Evolutionary conservation across 2,797 vertebrate genomes (phyloP), one percentile per base, ranked within the genome.

Genomic region (Columba guinea): DNA sequence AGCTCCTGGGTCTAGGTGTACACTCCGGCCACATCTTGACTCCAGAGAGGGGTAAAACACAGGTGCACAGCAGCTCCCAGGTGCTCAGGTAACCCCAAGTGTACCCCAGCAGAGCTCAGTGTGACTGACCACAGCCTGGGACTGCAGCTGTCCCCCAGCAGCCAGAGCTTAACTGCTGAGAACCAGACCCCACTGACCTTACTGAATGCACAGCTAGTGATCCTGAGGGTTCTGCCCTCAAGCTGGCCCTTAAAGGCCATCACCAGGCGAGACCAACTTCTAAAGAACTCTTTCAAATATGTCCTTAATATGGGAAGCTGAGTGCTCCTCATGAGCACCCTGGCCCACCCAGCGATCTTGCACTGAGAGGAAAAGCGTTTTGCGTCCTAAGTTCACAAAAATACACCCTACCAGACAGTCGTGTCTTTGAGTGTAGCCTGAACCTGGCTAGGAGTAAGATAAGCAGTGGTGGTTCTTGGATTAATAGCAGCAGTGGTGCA

Each of bases 41-140:
- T 79, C 34, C 62, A 65, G 46, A 65, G 74, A 63, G 26, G 22
- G 22, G 48, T 32, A 70, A 85, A 84, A 62, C 32, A 65, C 0
- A 2, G 48, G 35, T 62, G 5, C 34, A 24, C 3, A 4, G 9
- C 2, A 1, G 11, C 21, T 85, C 48, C 15, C 4, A 4, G 23
- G 20, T 73, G 59, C 79, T 53, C 79, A 12, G 13, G 51, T 15
- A 93, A 46, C 19, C 27, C 46, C 48, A 49, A 14, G 2, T 13
- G 34, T 21, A 73, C 3, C 22, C 11, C 35, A 69, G 59, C 21
- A 69, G 49, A 75, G 26, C 15, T 76, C 48, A 21, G 6, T 2
- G 19, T 34, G 18, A 51, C 8, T 34, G 7, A 22, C 6, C 32
- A 44, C 35, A 80, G 71, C 16, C 39, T 3, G 5, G 41, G 20